phyloP scores from a whole-genome alignment of 2,888 invertebrate genomes.

The Drosophila antonietae region DNA sequence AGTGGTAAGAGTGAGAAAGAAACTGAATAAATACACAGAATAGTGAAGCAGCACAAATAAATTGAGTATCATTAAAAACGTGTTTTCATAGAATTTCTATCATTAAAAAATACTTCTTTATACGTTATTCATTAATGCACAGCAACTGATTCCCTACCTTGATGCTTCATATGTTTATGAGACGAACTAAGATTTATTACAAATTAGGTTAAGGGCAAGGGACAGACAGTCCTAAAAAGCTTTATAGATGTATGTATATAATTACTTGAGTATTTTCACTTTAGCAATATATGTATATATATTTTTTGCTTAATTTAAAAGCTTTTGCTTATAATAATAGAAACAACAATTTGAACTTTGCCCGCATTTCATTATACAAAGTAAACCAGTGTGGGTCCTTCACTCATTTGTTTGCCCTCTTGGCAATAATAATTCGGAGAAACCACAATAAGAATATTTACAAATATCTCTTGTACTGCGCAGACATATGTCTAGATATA shows the following conservation, averaged over 20 bases:
- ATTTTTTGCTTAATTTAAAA: conserved; percentile 9
- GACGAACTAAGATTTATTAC: too few relatives aligned
- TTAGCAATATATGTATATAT: background rate
- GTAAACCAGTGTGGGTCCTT: conserved; percentile 33
- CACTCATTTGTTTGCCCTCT: background rate
- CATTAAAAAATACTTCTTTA: background rate
- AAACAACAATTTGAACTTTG: conserved; percentile 18
- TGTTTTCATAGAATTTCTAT: background rate
- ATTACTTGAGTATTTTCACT: background rate
- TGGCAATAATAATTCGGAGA: background rate
- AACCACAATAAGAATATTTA: background rate
- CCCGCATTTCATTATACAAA: conserved; percentile 71
- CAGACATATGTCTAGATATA: background rate
- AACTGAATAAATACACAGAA: background rate
- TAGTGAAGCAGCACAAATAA: background rate
- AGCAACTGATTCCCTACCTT: background rate
- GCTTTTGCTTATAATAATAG: conserved; percentile 8
- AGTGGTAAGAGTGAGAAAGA: background rate
- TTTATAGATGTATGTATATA: background rate
- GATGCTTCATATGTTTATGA: background rate
- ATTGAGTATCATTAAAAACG: background rate
- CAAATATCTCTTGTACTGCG: conserved; percentile 1
- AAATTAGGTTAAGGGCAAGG: background rate
- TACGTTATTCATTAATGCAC: background rate
- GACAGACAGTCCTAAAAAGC: background rate